Base-by-base conservation (phyloP, 2,888 invertebrate species). In the Trachelus tabidus region DNA sequence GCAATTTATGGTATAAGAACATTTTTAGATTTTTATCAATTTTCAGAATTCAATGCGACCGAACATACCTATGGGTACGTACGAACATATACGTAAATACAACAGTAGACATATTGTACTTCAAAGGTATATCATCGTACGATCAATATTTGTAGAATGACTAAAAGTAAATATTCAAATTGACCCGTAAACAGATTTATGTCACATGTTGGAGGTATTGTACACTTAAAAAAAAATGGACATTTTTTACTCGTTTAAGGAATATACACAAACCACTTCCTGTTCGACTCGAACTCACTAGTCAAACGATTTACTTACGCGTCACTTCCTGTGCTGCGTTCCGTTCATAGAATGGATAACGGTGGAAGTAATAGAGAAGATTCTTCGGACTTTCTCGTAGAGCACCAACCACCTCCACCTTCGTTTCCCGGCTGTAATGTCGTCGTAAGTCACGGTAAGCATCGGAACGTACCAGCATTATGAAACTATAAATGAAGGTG, bases 401-500 rank as follows among this genome's bases (percentile, higher is more conserved):
- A 81, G 81, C 81, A 81, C 82, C 83, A 82, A 83, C 83, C 84
- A 80, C 81, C 81, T 80, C 68, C 69, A 69, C 76, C 74, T 69
- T 73, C 75, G 68, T 35, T 77, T 77, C 75, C 80, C 78, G 77
- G 80, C 80, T 75, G 80, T 79, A 82, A 81, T 78, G 76, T 83
- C 74, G 82, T 79, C 81, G 82, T 83, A 84, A 82, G 82, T 83
- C 82, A 81, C 81, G 80, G 83, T 84, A 83, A 83, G 84, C 23
- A 56, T 79, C 81, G 83, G 83, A 80, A 77, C 78, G 82, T 76
- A 79, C 80, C 78, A 79, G 81, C 81, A 85, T 85, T 85, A 85
- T 84, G 84, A 84, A 85, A 84, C 80, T 79, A 82, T 82, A 79
- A 80, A 81, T 73, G 83, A 78, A 78, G 77, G 78, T 78, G 77